Conservation (phyloP, 2,113 vertebrate species). For the Rhineura floridana region DNA sequence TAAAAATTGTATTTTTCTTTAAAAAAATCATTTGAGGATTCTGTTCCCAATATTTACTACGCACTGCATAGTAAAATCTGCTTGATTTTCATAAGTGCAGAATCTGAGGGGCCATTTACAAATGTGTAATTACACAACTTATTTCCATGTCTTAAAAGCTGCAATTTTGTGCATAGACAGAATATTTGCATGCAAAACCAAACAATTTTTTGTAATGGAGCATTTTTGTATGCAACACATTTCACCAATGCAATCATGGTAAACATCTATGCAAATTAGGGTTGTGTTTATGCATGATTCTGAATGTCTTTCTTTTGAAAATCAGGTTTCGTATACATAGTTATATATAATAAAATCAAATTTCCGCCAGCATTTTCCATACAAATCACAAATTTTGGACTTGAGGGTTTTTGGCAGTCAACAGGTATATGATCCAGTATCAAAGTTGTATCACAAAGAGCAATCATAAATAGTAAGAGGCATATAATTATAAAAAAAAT, state of each 20-base stretch:
- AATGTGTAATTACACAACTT: conserved; percentile 23
- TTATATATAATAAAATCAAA: conserved; percentile 14
- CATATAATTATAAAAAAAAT: background rate
- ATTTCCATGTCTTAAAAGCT: conserved; percentile 4
- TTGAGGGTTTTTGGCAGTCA: conserved; percentile 9
- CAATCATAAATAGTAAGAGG: conserved; percentile 14
- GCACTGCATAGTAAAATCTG: background rate
- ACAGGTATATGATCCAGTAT: conserved; percentile 1
- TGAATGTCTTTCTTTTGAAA: conserved; percentile 28
- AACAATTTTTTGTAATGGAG: background rate
- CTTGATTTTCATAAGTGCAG: conserved; percentile 25
- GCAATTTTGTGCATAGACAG: conserved; percentile 3
- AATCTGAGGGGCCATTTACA: background rate
- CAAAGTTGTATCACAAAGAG: background rate
- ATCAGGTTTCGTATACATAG: conserved; percentile 3
- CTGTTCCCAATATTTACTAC: conserved; percentile 3
- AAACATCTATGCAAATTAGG: conserved; percentile 1
- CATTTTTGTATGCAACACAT: conserved; percentile 7
- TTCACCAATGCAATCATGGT: background rate
- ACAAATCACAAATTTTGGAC: conserved; percentile 13
- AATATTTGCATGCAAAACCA: conserved; percentile 5
- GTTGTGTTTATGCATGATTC: background rate
- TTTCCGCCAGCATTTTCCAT: conserved; percentile 29
- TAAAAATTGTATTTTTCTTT: background rate
- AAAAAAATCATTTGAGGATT: background rate